Evolutionary conservation across 1,140 invertebrate species (phyloP).

Genomic region (Hermatobates lingyangjiaoensis): DNA sequence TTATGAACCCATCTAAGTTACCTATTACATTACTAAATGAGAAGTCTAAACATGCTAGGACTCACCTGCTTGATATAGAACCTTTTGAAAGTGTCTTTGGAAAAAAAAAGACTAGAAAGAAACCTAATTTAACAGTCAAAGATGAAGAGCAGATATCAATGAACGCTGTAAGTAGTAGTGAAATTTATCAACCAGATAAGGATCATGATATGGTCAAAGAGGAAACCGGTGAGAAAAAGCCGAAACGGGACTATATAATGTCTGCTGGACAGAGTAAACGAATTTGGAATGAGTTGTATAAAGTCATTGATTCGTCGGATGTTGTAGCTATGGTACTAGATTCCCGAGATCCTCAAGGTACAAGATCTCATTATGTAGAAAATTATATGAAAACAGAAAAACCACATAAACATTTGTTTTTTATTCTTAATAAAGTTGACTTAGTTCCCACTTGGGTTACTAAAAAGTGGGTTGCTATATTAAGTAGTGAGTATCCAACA

Average conservation of each 20-base stretch:
- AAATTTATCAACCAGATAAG: slow-evolving; percentile 52
- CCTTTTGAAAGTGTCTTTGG: slow-evolving; percentile 89
- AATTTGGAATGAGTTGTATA: slow-evolving; percentile 99
- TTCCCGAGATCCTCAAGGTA: slow-evolving; percentile 88
- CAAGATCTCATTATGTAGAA: slow-evolving; percentile 78
- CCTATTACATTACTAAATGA: slow-evolving; percentile 91
- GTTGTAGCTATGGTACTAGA: slow-evolving; percentile 67
- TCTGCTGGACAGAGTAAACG: slow-evolving; percentile 85
- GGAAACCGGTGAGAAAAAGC: slow-evolving; percentile 53
- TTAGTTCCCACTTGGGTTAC: slow-evolving; percentile 95
- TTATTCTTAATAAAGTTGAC: slow-evolving; percentile 89
- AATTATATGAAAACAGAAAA: slow-evolving; percentile 64
- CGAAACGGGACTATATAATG: slow-evolving; percentile 69
- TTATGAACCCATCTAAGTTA: slow-evolving; percentile 89
- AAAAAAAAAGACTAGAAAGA: slow-evolving; percentile 78
- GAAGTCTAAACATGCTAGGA: slow-evolving; percentile 69
- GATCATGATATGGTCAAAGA: slow-evolving; percentile 68
- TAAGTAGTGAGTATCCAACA: slow-evolving; percentile 90
- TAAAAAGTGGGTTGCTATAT: slow-evolving; percentile 80
- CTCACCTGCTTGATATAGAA: slow-evolving; percentile 91
- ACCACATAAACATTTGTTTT: slow-evolving; percentile 84
- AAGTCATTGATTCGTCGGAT: slow-evolving; percentile 98
- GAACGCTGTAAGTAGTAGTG: slow-evolving; percentile 42
- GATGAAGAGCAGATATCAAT: slow-evolving; percentile 52
- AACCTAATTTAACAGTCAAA: slow-evolving; percentile 59